These are phyloP conservation scores for Agonopterix heracliana DNA, from an alignment of 2,888 invertebrate genomes.

Conservation along the genomic window DNA sequence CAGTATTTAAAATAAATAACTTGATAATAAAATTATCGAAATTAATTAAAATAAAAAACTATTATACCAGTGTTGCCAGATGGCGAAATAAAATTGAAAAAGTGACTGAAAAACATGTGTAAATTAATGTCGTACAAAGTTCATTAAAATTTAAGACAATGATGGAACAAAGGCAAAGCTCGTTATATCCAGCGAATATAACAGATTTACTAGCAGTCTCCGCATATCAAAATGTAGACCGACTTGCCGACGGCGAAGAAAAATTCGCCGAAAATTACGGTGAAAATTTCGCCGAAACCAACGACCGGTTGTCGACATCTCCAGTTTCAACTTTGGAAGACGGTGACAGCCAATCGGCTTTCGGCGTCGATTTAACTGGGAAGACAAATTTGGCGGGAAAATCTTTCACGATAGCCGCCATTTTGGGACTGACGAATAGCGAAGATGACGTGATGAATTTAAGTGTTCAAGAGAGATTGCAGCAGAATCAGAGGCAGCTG, in stretches of 20 bases:
- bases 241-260: slow-evolving; percentile 44
- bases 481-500: slow-evolving; percentile 58
- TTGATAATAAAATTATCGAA: slow-evolving; percentile 5
- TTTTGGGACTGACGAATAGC: slow-evolving; percentile 82
- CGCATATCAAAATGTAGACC: slow-evolving; percentile 49
- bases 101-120: slow-evolving; percentile 10
- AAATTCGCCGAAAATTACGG: slow-evolving; percentile 37
- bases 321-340: slow-evolving; percentile 60
- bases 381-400: slow-evolving; percentile 75
- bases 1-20: slow-evolving; percentile 8
- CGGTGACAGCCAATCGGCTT: slow-evolving; percentile 53
- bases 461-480: slow-evolving; percentile 69
- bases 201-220: slow-evolving; percentile 52
- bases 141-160: slow-evolving; percentile 29
- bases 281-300: slow-evolving; percentile 36
- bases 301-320: slow-evolving; percentile 42
- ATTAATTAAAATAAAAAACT: too few relatives aligned
- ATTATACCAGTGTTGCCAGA: too few relatives aligned
- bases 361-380: slow-evolving; percentile 63
- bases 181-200: slow-evolving; percentile 49
- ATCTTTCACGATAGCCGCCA: slow-evolving; percentile 92
- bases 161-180: slow-evolving; percentile 56
- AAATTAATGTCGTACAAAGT: slow-evolving; percentile 24
- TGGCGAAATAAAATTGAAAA: too few relatives aligned
- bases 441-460: slow-evolving; percentile 73